Conservation (phyloP, 2,113 vertebrate genomes). For the Aegotheles bennettii region DNA sequence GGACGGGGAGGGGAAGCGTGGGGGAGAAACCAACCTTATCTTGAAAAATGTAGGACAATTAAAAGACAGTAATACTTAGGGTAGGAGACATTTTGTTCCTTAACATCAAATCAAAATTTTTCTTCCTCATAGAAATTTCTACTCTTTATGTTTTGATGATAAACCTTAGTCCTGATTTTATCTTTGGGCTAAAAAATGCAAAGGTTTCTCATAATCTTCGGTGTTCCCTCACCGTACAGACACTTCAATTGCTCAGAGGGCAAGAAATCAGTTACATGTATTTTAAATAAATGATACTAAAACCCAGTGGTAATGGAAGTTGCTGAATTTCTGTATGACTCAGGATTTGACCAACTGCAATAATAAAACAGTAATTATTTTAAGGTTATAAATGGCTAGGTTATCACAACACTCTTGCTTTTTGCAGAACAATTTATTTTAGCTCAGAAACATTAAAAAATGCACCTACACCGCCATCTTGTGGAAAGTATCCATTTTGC, state of each 20-base stretch:
- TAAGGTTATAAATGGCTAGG: not conserved
- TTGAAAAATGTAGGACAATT: not conserved
- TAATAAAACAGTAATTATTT: not conserved
- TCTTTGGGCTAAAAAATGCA: not conserved
- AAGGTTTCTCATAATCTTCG: not conserved
- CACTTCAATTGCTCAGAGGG: not conserved
- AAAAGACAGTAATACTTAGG: not conserved
- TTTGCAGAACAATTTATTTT: not conserved
- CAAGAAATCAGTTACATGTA: not conserved
- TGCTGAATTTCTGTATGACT: not conserved
- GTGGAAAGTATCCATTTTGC: not conserved
- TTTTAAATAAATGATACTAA: not conserved
- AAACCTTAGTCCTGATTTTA: not conserved
- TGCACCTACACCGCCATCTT: constrained; percentile 8
- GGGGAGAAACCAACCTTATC: too few relatives aligned
- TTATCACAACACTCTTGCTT: not conserved
- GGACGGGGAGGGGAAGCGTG: too few relatives aligned
- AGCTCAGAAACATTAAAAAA: not conserved
- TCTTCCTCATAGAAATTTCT: not conserved
- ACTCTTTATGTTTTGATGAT: not conserved
- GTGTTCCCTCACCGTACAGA: not conserved
- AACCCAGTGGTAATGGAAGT: not conserved
- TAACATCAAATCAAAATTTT: not conserved
- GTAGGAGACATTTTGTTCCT: not conserved
- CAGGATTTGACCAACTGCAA: not conserved